Percentiles rank a stretch among this genome's conserved stretches.
phyloP scores from a whole-genome alignment of 2,113 vertebrate genomes.

The Hemiprocne comata region DNA sequence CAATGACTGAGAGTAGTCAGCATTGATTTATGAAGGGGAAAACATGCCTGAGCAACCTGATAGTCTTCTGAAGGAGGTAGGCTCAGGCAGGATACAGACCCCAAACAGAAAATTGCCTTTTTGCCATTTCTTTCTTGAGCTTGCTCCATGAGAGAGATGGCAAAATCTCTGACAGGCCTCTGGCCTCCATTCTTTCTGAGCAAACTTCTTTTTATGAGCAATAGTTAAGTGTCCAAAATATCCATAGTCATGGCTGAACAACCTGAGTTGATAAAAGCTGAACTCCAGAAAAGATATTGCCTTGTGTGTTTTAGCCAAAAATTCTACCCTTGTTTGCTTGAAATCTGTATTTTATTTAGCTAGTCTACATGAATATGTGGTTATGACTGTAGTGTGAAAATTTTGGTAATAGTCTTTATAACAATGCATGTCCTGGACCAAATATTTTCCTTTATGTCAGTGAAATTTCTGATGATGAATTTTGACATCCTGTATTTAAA shows the following conservation, averaged over 20 bases:
- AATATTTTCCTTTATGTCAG: constrained; percentile 39
- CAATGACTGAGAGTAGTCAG: background rate
- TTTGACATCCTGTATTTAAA: constrained; percentile 48
- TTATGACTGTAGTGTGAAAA: constrained; percentile 5
- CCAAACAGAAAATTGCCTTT: background rate
- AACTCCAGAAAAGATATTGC: background rate
- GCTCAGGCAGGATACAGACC: background rate
- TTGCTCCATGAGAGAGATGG: background rate
- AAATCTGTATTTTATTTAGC: constrained; percentile 47
- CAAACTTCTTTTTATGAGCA: background rate
- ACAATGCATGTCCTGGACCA: background rate
- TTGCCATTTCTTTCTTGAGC: background rate
- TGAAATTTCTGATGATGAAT: constrained; percentile 43
- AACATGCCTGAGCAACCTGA: background rate
- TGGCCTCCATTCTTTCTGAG: background rate
- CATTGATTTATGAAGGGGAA: background rate
- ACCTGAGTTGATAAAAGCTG: background rate
- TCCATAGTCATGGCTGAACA: background rate
- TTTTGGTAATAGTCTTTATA: constrained; percentile 8
- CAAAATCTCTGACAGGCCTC: background rate
- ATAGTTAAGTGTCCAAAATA: background rate
- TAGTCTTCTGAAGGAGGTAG: background rate
- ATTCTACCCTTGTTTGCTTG: background rate
- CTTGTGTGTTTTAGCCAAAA: background rate
- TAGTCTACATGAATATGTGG: background rate